phyloP scores from a whole-genome alignment of 2,797 vertebrate species.

The Artibeus lituratus region DNA sequence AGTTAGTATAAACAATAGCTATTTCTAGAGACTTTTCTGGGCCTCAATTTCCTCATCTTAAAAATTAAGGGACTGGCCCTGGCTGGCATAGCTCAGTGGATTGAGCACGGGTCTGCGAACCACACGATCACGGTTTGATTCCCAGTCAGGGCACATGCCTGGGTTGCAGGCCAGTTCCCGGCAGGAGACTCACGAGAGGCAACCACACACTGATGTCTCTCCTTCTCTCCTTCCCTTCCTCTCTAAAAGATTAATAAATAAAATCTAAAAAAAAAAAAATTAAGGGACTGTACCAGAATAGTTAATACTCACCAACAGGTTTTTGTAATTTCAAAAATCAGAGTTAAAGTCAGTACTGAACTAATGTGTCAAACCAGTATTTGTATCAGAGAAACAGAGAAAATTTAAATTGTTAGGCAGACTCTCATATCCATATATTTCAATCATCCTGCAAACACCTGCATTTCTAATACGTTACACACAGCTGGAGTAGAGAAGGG shows the following conservation, averaged over 20 bases:
- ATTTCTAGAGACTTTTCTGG: not conserved
- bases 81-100: too few relatives aligned
- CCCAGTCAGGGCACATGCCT: too few relatives aligned
- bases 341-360: slow-evolving; percentile 4
- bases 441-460: not conserved
- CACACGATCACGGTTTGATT: too few relatives aligned
- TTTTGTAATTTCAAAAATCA: slow-evolving; percentile 16
- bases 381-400: not conserved
- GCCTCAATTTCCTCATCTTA: not conserved
- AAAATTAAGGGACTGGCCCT: not conserved
- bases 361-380: not conserved
- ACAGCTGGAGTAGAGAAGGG: not conserved
- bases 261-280: too few relatives aligned
- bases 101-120: too few relatives aligned
- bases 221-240: too few relatives aligned
- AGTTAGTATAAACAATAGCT: slow-evolving; percentile 10
- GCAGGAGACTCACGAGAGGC: too few relatives aligned
- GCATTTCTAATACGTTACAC: not conserved
- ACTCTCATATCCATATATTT: not conserved
- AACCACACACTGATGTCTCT: too few relatives aligned
- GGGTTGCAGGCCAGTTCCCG: too few relatives aligned
- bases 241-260: too few relatives aligned
- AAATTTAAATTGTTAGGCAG: slow-evolving; percentile 16
- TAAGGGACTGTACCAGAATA: not conserved
- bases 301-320: not conserved